A percentile compares a stretch with the other conserved stretches of the same genome.
phyloP scores from a whole-genome alignment of 2,797 vertebrate genomes.

The Saxicola maurus region DNA sequence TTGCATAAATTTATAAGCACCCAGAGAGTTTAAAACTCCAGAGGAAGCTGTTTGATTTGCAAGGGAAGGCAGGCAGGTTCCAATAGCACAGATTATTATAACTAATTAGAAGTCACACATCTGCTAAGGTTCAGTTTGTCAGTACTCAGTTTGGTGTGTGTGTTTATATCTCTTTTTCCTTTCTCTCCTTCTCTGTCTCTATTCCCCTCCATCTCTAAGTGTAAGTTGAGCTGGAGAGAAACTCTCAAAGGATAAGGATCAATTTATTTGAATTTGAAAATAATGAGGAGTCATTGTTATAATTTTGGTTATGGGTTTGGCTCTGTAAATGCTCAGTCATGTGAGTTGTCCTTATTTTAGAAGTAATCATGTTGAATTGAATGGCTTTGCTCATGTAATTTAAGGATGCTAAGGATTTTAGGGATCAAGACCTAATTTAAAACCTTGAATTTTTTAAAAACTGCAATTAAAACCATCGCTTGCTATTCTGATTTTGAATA shows the following conservation, averaged over 20 bases:
- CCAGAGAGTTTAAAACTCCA: slow-evolving; percentile 71
- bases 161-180: slow-evolving; percentile 17
- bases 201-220: neutral
- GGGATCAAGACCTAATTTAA: slow-evolving; percentile 57
- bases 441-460: slow-evolving; percentile 23
- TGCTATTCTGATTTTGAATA: slow-evolving; percentile 32
- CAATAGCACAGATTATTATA: slow-evolving; percentile 77
- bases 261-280: slow-evolving; percentile 47
- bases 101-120: slow-evolving; percentile 82
- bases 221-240: neutral
- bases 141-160: slow-evolving; percentile 33
- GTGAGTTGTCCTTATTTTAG: slow-evolving; percentile 51
- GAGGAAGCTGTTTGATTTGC: slow-evolving; percentile 72
- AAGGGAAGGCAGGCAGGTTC: slow-evolving; percentile 69
- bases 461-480: slow-evolving; percentile 36
- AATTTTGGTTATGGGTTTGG: slow-evolving; percentile 40
- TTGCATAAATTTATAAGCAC: slow-evolving; percentile 65
- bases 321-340: slow-evolving; percentile 49
- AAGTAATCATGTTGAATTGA: slow-evolving; percentile 40
- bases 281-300: slow-evolving; percentile 57
- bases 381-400: slow-evolving; percentile 42
- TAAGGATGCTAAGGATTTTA: slow-evolving; percentile 47
- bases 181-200: neutral
- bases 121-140: slow-evolving; percentile 78
- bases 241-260: slow-evolving; percentile 19